Evolutionary conservation across 2,888 invertebrate species (phyloP).

Genomic region (Iselma pallidipennis): DNA sequence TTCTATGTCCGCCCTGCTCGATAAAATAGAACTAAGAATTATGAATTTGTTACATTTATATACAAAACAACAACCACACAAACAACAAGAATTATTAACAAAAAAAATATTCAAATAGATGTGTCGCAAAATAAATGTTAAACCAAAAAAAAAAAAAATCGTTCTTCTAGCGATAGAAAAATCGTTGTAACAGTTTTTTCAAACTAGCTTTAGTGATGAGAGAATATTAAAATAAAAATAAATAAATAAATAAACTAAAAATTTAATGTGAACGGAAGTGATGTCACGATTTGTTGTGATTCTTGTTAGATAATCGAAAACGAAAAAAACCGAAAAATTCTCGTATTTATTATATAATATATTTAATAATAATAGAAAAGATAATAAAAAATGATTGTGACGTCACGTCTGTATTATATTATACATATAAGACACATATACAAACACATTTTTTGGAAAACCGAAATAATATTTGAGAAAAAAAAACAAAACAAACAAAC

Average conservation of each 20-base stretch:
- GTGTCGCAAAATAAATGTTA: conserved; percentile 23
- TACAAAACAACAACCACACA: background rate
- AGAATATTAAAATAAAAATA: background rate
- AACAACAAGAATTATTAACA: no score
- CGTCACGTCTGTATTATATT: conserved; percentile 19
- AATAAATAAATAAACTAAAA: no score
- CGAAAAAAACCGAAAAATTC: background rate
- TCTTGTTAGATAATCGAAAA: background rate
- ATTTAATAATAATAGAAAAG: background rate
- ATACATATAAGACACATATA: conserved; percentile 1
- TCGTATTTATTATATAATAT: conserved; percentile 1
- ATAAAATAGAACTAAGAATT: background rate
- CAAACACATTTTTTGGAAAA: conserved; percentile 8
- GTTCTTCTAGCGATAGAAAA: conserved; percentile 30
- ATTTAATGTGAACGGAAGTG: conserved; percentile 18
- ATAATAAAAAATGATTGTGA: conserved; percentile 12
- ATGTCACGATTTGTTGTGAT: conserved; percentile 8
- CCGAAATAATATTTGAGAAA: conserved; percentile 2
- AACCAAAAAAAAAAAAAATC: conserved; percentile 23
- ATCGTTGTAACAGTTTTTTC: conserved; percentile 32
- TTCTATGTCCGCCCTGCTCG: background rate
- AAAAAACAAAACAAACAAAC: conserved; percentile 21
- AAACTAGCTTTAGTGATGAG: conserved; percentile 29
- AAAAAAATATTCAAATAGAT: conserved; percentile 7
- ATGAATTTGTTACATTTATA: background rate